Evolutionary conservation across 2,113 vertebrate genomes (phyloP).

Genomic region (Salvelinus namaycush): DNA sequence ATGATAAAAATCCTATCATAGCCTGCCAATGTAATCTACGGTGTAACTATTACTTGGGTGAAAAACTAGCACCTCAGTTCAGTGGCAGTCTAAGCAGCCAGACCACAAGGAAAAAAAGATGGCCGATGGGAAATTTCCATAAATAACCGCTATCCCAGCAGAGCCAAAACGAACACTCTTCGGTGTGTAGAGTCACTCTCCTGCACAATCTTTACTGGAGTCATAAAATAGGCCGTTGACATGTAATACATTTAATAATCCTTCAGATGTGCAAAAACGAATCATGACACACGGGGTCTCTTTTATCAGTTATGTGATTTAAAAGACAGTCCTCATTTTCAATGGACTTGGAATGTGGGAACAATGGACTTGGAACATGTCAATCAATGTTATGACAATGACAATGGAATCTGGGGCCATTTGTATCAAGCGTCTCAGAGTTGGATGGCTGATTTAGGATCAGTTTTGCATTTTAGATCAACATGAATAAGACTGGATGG

Average conservation of each 20-base stretch:
- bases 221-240: not conserved
- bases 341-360: not conserved
- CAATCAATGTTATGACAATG: too few species aligned
- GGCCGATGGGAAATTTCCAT: slow-evolving; percentile 14
- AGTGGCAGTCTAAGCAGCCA: slow-evolving; percentile 2
- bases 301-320: not conserved
- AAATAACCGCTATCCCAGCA: slow-evolving; percentile 11
- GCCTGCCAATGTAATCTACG: not conserved
- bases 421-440: too few species aligned
- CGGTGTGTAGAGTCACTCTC: not conserved
- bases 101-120: not conserved
- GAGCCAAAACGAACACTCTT: slow-evolving; percentile 3
- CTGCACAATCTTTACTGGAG: not conserved
- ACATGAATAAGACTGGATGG: too few species aligned
- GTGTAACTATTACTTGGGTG: not conserved
- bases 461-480: too few species aligned
- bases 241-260: not conserved
- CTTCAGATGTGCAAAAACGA: not conserved
- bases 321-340: not conserved
- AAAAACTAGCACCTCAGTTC: not conserved
- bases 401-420: too few species aligned
- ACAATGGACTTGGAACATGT: not conserved
- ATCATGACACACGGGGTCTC: not conserved
- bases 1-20: not conserved
- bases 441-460: too few species aligned